A percentile compares a stretch with the other conserved stretches of the same genome.
These are phyloP conservation scores for Peromyscus melanophrys DNA, from an alignment of 2,797 vertebrate species.

Conservation along the genomic window DNA sequence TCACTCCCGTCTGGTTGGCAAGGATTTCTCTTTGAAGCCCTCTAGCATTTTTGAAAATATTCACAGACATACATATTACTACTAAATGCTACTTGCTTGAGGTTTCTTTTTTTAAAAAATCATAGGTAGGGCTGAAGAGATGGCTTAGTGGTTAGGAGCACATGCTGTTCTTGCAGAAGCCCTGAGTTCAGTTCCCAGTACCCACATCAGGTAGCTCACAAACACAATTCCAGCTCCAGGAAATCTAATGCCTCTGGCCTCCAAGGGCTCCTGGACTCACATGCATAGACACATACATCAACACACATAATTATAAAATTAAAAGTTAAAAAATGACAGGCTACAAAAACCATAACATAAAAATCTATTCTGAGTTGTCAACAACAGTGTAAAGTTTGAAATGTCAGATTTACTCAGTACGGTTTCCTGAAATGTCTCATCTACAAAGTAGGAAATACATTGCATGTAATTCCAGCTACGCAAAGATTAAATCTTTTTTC, in stretches of 20 bases:
- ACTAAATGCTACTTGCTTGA: slow-evolving; percentile 80
- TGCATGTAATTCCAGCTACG: slow-evolving; percentile 68
- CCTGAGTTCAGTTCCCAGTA: too few species aligned
- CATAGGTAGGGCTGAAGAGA: slow-evolving; percentile 32
- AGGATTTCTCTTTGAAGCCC: slow-evolving; percentile 74
- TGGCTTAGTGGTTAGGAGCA: too few species aligned
- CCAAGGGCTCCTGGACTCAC: not conserved
- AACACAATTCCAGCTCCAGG: not conserved
- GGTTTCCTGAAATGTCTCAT: slow-evolving; percentile 78
- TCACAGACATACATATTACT: slow-evolving; percentile 72
- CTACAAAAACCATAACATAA: slow-evolving; percentile 61
- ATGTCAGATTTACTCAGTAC: slow-evolving; percentile 81
- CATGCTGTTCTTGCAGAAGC: not conserved
- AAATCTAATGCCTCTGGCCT: not conserved
- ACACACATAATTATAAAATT: not conserved
- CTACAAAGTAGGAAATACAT: slow-evolving; percentile 76
- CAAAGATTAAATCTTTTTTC: slow-evolving; percentile 79
- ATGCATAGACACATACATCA: not conserved
- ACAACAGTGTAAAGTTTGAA: slow-evolving; percentile 78
- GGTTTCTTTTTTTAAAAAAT: slow-evolving; percentile 73
- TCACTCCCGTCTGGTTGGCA: slow-evolving; percentile 78
- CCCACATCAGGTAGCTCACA: not conserved
- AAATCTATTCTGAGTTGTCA: slow-evolving; percentile 60
- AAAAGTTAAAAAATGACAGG: slow-evolving; percentile 65
- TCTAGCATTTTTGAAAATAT: slow-evolving; percentile 55